A percentile compares a stretch with the other conserved stretches of the same genome.
Conservation (phyloP, 2,113 vertebrate genomes). For the Bombycilla garrulus region DNA sequence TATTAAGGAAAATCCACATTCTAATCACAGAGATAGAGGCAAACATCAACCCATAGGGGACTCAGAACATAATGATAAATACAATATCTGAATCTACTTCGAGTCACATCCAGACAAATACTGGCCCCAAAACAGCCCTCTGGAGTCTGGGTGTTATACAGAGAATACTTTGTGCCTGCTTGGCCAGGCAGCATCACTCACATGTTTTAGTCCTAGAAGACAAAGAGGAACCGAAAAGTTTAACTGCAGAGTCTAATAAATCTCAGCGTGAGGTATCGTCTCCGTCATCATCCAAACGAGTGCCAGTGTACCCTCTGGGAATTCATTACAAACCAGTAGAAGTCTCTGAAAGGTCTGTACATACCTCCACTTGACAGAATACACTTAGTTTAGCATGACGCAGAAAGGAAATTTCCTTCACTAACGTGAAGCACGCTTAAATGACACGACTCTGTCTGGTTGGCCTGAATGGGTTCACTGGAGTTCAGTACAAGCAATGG, state of each 20-base stretch:
- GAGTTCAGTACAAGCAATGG: constrained; percentile 69
- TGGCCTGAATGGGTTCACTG: constrained; percentile 64
- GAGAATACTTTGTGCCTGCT: constrained; percentile 72
- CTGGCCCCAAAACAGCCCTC: constrained; percentile 72
- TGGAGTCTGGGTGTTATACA: constrained; percentile 68
- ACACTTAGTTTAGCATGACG: constrained; percentile 75
- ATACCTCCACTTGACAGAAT: constrained; percentile 72
- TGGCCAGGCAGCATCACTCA: constrained; percentile 73
- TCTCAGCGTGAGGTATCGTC: constrained; percentile 74
- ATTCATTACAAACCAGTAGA: constrained; percentile 67
- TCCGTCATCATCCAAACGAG: constrained; percentile 65
- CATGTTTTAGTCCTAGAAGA: constrained; percentile 73
- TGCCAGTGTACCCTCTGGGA: constrained; percentile 68
- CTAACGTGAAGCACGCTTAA: constrained; percentile 71
- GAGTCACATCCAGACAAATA: constrained; percentile 77
- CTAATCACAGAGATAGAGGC: constrained; percentile 78
- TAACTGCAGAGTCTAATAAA: constrained; percentile 74
- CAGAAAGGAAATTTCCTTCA: constrained; percentile 66
- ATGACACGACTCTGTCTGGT: constrained; percentile 62
- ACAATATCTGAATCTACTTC: constrained; percentile 74
- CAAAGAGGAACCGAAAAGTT: constrained; percentile 70
- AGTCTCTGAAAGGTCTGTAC: constrained; percentile 67
- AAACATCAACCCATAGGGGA: constrained; percentile 73
- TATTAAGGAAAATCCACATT: constrained; percentile 78
- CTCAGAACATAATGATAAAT: constrained; percentile 75